Evolutionary conservation across 2,888 invertebrate species (phyloP).

Genomic region (Mimas tiliae): DNA sequence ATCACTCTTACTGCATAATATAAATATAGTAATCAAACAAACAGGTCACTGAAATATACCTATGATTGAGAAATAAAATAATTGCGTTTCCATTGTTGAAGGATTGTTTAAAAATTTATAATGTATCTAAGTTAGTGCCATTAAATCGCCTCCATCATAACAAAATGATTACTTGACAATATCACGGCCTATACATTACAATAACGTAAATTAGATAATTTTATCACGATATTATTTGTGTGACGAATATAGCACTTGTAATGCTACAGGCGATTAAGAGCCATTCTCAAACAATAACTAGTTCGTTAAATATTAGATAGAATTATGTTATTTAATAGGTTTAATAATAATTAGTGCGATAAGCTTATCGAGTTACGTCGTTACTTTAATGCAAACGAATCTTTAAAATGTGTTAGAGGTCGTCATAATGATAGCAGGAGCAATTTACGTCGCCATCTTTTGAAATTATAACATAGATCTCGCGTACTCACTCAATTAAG

Average conservation of each 20-base stretch:
- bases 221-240: constrained; percentile 21
- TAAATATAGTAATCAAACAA: background rate
- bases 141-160: background rate
- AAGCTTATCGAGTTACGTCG: constrained; percentile 56
- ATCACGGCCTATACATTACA: constrained; percentile 65
- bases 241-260: constrained; percentile 11
- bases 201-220: constrained; percentile 18
- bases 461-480: constrained; percentile 4
- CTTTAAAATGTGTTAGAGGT: constrained; percentile 32
- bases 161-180: constrained; percentile 53
- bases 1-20: background rate
- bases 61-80: too few relatives aligned
- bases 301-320: constrained; percentile 56
- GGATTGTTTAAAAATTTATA: background rate
- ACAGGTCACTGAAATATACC: too few relatives aligned
- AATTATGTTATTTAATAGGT: constrained; percentile 59
- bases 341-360: constrained; percentile 60
- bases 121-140: background rate
- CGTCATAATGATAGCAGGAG: constrained; percentile 34
- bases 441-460: constrained; percentile 19
- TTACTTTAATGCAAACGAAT: constrained; percentile 50
- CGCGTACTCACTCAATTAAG: constrained; percentile 15
- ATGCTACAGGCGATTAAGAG: constrained; percentile 3
- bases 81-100: too few relatives aligned
- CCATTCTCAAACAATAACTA: constrained; percentile 57